Percentiles rank a stretch among this genome's conserved stretches.
phyloP scores from a whole-genome alignment of 2,888 invertebrate species.

The Clanis bilineata region DNA sequence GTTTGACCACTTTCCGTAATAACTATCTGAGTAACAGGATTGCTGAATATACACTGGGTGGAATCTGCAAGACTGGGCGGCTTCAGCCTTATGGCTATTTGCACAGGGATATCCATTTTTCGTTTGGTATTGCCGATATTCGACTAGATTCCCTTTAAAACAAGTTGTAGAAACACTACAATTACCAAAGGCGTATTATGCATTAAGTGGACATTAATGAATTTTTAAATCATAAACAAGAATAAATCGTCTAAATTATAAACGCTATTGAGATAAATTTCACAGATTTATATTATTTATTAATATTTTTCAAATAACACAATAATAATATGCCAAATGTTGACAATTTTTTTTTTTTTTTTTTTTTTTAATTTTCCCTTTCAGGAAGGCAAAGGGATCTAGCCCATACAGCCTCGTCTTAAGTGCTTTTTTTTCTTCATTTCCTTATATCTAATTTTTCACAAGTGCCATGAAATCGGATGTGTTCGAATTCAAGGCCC shows the following conservation, averaged over 20 bases:
- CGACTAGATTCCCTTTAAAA: not conserved
- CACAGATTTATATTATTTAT: no score
- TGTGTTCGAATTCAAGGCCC: no score
- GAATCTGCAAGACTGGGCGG: conserved; percentile 82
- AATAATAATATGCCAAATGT: no score
- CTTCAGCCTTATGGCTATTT: conserved; percentile 86
- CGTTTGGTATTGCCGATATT: not conserved
- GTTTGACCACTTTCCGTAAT: conserved; percentile 83
- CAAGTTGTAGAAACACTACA: not conserved
- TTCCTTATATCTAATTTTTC: no score
- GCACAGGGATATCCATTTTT: conserved; percentile 87
- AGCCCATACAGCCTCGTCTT: no score
- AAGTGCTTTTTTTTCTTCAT: no score
- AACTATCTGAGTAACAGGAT: conserved; percentile 82
- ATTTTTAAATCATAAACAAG: not conserved
- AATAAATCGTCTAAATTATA: not conserved
- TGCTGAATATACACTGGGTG: conserved; percentile 82
- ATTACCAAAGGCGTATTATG: not conserved
- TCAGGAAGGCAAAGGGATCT: no score
- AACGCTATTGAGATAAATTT: no score
- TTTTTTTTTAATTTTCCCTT: no score
- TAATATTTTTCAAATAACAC: no score
- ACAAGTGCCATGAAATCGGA: no score
- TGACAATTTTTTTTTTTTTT: no score
- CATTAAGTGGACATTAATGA: not conserved